Conservation (phyloP, 2,797 vertebrate species). For the Halcyon badia region DNA sequence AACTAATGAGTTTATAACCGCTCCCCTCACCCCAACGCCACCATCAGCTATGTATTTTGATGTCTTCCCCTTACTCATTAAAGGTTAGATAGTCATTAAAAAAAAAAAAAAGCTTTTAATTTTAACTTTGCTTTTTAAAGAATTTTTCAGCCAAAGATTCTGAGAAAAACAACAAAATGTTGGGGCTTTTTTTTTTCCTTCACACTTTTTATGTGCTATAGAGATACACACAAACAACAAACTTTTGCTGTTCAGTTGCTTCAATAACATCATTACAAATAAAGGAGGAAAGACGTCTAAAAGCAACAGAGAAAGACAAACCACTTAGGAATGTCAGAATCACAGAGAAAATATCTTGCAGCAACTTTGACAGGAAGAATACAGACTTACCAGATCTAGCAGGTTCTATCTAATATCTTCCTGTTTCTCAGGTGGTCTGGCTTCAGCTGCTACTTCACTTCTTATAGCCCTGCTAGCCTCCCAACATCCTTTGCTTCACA, state of each 20-base stretch:
- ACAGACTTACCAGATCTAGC: not conserved
- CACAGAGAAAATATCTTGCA: accelerated
- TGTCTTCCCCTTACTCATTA: not conserved
- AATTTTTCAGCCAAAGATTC: not conserved
- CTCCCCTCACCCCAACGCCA: not conserved
- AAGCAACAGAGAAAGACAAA: not conserved
- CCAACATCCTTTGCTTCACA: not conserved
- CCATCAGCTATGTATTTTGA: not conserved
- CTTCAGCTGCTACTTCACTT: not conserved
- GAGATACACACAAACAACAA: not conserved
- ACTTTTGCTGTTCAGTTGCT: not conserved
- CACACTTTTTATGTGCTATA: not conserved
- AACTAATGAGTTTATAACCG: not conserved
- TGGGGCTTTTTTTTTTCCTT: not conserved
- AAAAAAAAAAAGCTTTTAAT: no score
- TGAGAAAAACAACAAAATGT: not conserved
- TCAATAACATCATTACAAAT: not conserved
- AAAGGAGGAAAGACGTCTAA: not conserved
- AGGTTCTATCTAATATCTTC: accelerated
- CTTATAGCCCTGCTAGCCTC: not conserved
- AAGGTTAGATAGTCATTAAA: not conserved
- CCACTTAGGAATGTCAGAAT: not conserved
- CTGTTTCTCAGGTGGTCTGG: not conserved
- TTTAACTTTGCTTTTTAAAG: not conserved
- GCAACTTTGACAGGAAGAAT: not conserved